These are phyloP conservation scores for Ophion ventricosus DNA, from an alignment of 2,888 invertebrate species.

Conservation along the genomic window DNA sequence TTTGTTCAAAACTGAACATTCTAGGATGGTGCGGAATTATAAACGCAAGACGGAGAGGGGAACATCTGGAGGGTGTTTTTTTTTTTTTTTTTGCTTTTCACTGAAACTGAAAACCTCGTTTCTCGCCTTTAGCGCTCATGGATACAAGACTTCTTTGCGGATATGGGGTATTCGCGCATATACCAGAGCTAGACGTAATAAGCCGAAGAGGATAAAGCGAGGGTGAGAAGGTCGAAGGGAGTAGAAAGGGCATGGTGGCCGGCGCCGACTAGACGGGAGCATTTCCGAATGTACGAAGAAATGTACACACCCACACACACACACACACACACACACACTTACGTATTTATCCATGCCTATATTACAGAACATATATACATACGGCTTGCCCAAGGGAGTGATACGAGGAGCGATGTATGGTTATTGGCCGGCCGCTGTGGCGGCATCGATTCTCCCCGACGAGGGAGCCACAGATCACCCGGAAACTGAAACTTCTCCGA, in stretches of 20 bases:
- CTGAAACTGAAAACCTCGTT: slow-evolving; percentile 30
- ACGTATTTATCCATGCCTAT: slow-evolving; percentile 24
- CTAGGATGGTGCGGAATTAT: too few species aligned
- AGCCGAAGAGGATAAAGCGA: slow-evolving; percentile 65
- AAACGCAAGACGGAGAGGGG: too few species aligned
- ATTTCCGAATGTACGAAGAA: slow-evolving; percentile 57
- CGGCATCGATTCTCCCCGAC: slow-evolving; percentile 83
- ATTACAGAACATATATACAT: slow-evolving; percentile 20
- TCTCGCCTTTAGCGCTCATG: slow-evolving; percentile 28
- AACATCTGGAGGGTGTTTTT: slow-evolving; percentile 29
- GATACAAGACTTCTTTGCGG: slow-evolving; percentile 18
- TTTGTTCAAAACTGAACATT: too few species aligned
- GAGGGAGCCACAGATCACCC: slow-evolving; percentile 83
- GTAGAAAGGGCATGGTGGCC: slow-evolving; percentile 65
- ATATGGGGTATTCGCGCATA: slow-evolving; percentile 44
- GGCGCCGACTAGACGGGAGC: slow-evolving; percentile 58
- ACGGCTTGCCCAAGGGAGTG: slow-evolving; percentile 79
- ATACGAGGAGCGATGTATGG: slow-evolving; percentile 82
- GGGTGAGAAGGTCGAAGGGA: slow-evolving; percentile 49
- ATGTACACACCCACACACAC: slow-evolving; percentile 23
- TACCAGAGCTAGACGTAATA: slow-evolving; percentile 67
- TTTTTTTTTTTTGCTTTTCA: not conserved
- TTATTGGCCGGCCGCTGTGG: slow-evolving; percentile 80
- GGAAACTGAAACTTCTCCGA: slow-evolving; percentile 80
- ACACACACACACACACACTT: slow-evolving; percentile 4